Evolutionary conservation across 2,888 invertebrate species (phyloP).

Genomic region (Platycheirus rosarum): DNA sequence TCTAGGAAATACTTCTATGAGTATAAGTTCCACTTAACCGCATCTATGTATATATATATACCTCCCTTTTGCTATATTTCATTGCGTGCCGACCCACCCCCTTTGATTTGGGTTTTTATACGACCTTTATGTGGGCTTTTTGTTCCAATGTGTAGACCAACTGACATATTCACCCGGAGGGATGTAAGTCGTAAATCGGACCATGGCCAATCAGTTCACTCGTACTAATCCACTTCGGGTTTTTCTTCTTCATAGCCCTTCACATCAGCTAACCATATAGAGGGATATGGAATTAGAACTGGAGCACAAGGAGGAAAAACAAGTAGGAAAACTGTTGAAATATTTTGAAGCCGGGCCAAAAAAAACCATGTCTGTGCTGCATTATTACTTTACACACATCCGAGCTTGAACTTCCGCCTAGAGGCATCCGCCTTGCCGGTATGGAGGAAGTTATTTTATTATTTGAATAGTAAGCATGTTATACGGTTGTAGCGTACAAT

Average conservation of each 20-base stretch:
- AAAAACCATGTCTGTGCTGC: slow-evolving; percentile 29
- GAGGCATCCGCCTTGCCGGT: slow-evolving; percentile 58
- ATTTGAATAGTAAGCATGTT: slow-evolving; percentile 72
- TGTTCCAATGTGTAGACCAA: slow-evolving; percentile 18
- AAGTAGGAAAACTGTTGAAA: slow-evolving; percentile 24
- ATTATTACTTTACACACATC: slow-evolving; percentile 69
- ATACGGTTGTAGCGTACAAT: slow-evolving; percentile 71
- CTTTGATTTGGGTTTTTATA: slow-evolving; percentile 2
- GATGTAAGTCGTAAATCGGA: slow-evolving; percentile 54
- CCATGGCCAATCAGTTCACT: slow-evolving; percentile 54
- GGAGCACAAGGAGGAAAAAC: slow-evolving; percentile 10
- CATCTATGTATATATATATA: too few species aligned
- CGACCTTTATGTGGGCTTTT: slow-evolving; percentile 15
- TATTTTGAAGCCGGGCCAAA: slow-evolving; percentile 27
- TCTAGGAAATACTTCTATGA: background rate
- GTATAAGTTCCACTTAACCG: slow-evolving; percentile 11
- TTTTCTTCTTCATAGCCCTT: slow-evolving; percentile 29
- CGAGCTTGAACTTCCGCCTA: slow-evolving; percentile 63
- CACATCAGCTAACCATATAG: slow-evolving; percentile 16
- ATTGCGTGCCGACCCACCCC: slow-evolving; percentile 12
- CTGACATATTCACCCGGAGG: slow-evolving; percentile 49
- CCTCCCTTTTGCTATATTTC: slow-evolving; percentile 11
- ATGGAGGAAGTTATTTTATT: slow-evolving; percentile 68
- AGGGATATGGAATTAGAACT: slow-evolving; percentile 50
- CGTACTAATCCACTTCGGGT: slow-evolving; percentile 59